These are phyloP conservation scores for Seriola dumerili DNA, from an alignment of 2,113 vertebrate genomes.

Conservation along the genomic window DNA sequence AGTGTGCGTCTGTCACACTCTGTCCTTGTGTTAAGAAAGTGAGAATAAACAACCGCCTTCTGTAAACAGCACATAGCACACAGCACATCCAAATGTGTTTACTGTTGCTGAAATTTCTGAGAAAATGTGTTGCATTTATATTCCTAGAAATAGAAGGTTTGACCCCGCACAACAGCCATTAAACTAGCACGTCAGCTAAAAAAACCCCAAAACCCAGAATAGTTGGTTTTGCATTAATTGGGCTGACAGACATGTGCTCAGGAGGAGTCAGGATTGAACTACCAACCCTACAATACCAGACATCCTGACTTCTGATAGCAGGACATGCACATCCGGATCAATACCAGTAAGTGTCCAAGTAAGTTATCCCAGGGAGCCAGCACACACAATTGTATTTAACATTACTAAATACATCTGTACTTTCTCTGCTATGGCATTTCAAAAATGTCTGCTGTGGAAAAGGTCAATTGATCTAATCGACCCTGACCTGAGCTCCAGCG, in stretches of 20 bases:
- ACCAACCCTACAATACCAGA: neutral
- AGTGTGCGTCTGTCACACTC: neutral
- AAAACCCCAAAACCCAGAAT: neutral
- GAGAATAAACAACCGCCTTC: slow-evolving; percentile 37
- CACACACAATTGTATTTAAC: neutral
- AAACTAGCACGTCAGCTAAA: neutral
- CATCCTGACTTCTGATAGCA: neutral
- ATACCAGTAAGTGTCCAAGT: neutral
- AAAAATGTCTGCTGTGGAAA: neutral
- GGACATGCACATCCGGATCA: neutral
- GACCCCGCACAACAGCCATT: neutral
- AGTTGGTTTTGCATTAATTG: neutral
- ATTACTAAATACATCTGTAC: neutral
- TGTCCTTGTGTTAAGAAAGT: neutral
- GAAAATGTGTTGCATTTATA: slow-evolving; percentile 6
- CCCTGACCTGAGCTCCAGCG: neutral
- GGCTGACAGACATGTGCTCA: neutral
- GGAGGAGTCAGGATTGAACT: neutral
- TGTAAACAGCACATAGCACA: slow-evolving; percentile 19
- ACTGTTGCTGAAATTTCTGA: neutral
- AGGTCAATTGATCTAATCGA: neutral
- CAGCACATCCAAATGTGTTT: slow-evolving; percentile 9
- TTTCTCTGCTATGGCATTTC: neutral
- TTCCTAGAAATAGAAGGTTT: slow-evolving; percentile 19
- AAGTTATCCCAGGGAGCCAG: neutral